Conservation (phyloP, 2,797 vertebrate species). For the Coregonus suidteri region DNA sequence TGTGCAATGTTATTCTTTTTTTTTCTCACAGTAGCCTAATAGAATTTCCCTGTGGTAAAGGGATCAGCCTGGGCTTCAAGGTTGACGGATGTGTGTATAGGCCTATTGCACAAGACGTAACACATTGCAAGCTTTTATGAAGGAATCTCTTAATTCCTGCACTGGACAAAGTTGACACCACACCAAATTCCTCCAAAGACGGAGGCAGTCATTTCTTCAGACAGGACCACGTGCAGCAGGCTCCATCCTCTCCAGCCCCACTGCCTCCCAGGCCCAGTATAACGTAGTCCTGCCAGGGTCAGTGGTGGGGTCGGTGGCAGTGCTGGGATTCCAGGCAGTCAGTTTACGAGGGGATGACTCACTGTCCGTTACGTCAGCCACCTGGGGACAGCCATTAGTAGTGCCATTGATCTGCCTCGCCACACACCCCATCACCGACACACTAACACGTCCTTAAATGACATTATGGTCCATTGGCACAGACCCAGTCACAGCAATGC, state of each 20-base stretch:
- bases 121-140: no score
- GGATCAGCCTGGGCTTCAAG: no score
- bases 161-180: neutral
- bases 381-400: constrained; percentile 38
- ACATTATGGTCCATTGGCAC: constrained; percentile 26
- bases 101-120: no score
- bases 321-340: no score
- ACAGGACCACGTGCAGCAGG: constrained; percentile 49
- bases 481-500: constrained; percentile 29
- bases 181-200: constrained; percentile 29
- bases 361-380: constrained; percentile 55
- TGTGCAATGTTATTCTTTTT: no score
- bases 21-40: no score
- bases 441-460: constrained; percentile 52
- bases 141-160: neutral
- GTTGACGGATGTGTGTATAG: no score
- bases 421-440: constrained; percentile 43
- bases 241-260: constrained; percentile 33
- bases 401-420: constrained; percentile 23
- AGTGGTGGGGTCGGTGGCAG: constrained; percentile 31
- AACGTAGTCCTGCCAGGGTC: constrained; percentile 35
- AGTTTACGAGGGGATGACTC: constrained; percentile 60
- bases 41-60: no score
- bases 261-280: neutral
- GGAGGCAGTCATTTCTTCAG: constrained; percentile 33